Evolutionary conservation across 2,888 invertebrate genomes (phyloP), one percentile per base, ranked within the genome.

Genomic region (Baronia brevicornis): DNA sequence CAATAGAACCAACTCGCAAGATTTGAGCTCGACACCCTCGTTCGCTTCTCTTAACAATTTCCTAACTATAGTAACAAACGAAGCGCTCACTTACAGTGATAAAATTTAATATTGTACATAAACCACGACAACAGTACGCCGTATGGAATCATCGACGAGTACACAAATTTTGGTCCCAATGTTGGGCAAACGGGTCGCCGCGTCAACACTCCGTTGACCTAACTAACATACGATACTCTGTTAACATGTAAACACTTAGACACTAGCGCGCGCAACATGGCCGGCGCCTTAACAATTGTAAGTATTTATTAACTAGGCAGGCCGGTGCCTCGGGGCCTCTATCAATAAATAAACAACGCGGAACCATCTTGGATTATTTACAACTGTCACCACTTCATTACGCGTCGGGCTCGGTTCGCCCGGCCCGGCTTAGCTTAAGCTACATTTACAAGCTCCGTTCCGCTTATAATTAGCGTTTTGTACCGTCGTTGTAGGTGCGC

Each of bases 141-240:
- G 59, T 58, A 57, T 54, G 56, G 48, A 51, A 62, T 57, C 46
- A 48, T 54, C 61, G 57, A 59, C 61, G 61, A 61, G 50, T 54
- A 56, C 55, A 52, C 53, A 60, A 74, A 72, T 68, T 72, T 82
- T 82, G 82, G 82, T 80, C 82, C 82, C 82, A 58, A 44, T 50
- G 48, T 52, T 53, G 59, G 55, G 54, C 55, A 57, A 55, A 44
- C 46, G 48, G 45, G 44, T 43, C 48, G 44, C 41, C 46, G 42
- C 41, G 37, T 35, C 19, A 9, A 11, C 35, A 48, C 36, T 24
- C 43, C 44, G 43, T 41, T 36, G 26, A 53, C 48, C 53, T 54
- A 58, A 57, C 50, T 50, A 51, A 57, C 54, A 47, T 54, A 54
- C 54, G 54, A 53, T 55, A 58, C 46, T 60, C 55, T 60, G 55